phyloP scores from a whole-genome alignment of 2,797 vertebrate genomes.

The Anguilla marmorata region DNA sequence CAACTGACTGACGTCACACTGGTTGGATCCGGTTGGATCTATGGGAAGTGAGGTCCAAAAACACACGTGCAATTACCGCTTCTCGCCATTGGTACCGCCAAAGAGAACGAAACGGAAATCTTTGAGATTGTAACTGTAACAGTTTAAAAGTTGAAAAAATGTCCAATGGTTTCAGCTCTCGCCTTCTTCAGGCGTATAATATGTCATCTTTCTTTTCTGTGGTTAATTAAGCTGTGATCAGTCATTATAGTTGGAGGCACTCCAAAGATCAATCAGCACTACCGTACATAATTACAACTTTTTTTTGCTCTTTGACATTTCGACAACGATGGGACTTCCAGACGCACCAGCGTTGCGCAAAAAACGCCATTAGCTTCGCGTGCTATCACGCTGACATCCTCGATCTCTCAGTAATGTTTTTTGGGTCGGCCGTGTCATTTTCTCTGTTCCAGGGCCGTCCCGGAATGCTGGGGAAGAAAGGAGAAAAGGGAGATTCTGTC shows the following conservation, averaged over 20 bases:
- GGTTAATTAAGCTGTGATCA: not conserved
- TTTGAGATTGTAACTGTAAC: no score
- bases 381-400: not conserved
- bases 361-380: not conserved
- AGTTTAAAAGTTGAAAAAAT: not conserved
- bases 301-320: not conserved
- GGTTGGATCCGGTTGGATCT: no score
- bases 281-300: not conserved
- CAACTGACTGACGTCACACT: no score
- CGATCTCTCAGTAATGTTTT: not conserved
- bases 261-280: not conserved
- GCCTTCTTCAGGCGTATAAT: not conserved
- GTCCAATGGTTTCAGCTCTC: no score
- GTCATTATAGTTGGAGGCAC: not conserved
- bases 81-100: no score
- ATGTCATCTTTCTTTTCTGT: not conserved
- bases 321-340: not conserved
- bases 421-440: not conserved
- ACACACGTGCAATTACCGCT: no score
- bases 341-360: not conserved
- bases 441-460: constrained; percentile 80
- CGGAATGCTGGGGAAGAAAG: constrained; percentile 81
- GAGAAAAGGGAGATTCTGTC: constrained; percentile 77
- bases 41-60: no score
- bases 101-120: no score